Base-by-base conservation (phyloP, 92 coral and sea anemone species). In the Isaurus tuberculatus region DNA sequence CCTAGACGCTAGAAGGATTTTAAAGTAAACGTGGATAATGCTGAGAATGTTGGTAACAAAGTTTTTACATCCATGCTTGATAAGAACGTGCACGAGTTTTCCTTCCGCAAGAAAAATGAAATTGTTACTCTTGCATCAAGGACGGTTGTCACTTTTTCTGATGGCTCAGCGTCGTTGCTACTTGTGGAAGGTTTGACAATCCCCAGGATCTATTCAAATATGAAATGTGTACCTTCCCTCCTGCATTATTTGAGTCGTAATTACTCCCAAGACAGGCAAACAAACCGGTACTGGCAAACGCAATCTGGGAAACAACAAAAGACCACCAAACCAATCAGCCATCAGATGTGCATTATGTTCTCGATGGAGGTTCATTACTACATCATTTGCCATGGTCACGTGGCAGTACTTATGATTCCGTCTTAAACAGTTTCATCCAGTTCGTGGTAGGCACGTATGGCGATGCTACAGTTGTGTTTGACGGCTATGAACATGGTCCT, bases 401-500 rank as follows among this genome's bases (percentile, higher is more conserved):
- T 49, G 58, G 58, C 17, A 15, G 17, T 10, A 49, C 20, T 13
- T 49, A 49, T 49, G 58, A 49, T n/a, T 10, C 58, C 22, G 17
- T 49, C 17, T 49, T 49, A 15, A 2, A 15, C 16, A 19, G 13
- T 19, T 49, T 4, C 17, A n/a, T 49, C 17, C 17, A 49, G 22
- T 49, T 10, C 17, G 58, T 49, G 17, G 15, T 13, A 5, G n/a
- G 58, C 15, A 49, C 5, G 17, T 49, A 49, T 15, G 20, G 58
- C 58, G 16, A 49, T 15, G 58, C 58, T 49, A 10, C 58, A 15
- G 20, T 49, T 15, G 58, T 49, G 4, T 91, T 91, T 72, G 94
- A 91, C 79, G 89, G 91, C 1, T 91, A 91, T 73, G 72, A 67
- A 22, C 85, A 32, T 31, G 94, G 91, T 1, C 94, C 94, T 3